phyloP scores from a whole-genome alignment of 2,797 vertebrate genomes.

The Neosilurus mollespiculum region DNA sequence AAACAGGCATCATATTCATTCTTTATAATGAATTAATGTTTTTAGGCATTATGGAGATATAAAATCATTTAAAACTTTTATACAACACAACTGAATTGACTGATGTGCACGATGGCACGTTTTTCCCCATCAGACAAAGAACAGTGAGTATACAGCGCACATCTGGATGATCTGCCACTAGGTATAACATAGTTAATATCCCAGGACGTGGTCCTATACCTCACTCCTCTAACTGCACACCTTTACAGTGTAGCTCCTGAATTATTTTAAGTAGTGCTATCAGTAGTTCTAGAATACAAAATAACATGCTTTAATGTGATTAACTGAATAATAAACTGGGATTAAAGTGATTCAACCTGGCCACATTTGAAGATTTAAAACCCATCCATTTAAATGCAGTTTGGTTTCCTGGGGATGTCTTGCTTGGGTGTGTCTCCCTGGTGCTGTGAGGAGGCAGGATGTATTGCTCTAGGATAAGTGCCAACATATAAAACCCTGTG shows the following conservation, averaged over 20 bases:
- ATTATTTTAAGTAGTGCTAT: neutral
- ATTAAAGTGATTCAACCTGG: neutral
- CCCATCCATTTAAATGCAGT: neutral
- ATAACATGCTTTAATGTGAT: neutral
- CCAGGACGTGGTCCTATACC: neutral
- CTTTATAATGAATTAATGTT: no score
- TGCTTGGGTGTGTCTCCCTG: constrained; percentile 48
- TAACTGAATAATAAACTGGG: neutral
- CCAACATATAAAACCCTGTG: constrained; percentile 5
- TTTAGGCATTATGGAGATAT: no score
- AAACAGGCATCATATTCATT: no score
- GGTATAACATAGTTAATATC: neutral
- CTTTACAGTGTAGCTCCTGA: neutral
- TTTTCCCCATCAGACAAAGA: neutral
- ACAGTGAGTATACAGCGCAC: neutral
- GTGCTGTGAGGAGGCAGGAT: constrained; percentile 22
- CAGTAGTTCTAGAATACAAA: neutral
- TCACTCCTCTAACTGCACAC: neutral
- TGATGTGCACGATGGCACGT: neutral
- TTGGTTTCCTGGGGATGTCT: constrained; percentile 37
- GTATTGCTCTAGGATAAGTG: constrained; percentile 20
- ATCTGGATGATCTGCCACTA: neutral
- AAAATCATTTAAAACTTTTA: no score
- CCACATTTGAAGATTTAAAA: neutral
- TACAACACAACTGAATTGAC: neutral